Base-by-base conservation (phyloP, 1,140 invertebrate genomes). In the Pomacea maculata region DNA sequence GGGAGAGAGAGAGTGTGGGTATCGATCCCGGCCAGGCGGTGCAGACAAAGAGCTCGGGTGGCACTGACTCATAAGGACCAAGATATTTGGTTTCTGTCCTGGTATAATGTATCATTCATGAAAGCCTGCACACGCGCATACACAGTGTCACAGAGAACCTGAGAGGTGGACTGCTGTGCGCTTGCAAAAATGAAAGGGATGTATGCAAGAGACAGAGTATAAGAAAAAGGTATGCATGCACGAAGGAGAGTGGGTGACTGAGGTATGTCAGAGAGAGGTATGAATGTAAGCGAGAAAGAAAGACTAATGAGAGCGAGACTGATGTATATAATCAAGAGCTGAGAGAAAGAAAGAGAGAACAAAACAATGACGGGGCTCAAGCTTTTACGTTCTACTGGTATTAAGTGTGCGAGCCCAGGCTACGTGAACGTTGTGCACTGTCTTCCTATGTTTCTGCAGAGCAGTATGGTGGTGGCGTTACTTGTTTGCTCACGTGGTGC, bases 331-430 rank as follows among this genome's bases (percentile, higher is more conserved):
- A 21, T 25, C 71, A 52, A 52, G 5, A 29, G 29, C 10, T 54
- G 72, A 73, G 17, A 57, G 55, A 29, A 7, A 75, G 74, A 75
- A 19, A 63, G 74, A 75, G 55, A 61, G 74, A 75, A 25, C 21
- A 9, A 45, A 14, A 74, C 9, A 25, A 7, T 19, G 29, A 52
- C 3, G 9, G 72, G 55, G 34, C 6, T 45, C 34, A 45, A 45
- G 34, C 34, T 45, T 45, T 45, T 45, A 45, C 34, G 34, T 45
- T 45, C 34, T 45, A 6, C 34, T 45, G 34, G 34, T 45, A 45
- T 45, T 4, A 6, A 45, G 34, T 45, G 34, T 45, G 34, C 34
- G 34, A 45, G 34, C 34, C 6, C 25, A 25, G 25, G 25, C 34
- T 45, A 45, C 6, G 34, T 45, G 34, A 45, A 45, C 6, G 34